Percentiles rank a stretch among this genome's conserved stretches.
Evolutionary conservation across 2,888 invertebrate species (phyloP).

Genomic region (Unio delphinus): DNA sequence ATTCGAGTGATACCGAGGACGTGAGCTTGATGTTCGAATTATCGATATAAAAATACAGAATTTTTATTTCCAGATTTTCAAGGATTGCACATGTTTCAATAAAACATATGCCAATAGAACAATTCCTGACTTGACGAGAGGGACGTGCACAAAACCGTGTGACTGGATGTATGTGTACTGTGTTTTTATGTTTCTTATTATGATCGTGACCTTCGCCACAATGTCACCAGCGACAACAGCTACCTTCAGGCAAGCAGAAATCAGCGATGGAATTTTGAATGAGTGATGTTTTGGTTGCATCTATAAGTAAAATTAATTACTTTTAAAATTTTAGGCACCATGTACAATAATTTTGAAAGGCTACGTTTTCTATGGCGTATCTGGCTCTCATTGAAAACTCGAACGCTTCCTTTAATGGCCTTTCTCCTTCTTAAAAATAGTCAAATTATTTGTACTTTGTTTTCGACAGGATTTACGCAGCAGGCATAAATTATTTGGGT

Average conservation of each 20-base stretch:
- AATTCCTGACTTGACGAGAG: constrained; percentile 9
- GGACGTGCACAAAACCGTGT: constrained; percentile 38
- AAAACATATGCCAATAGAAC: background rate
- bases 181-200: constrained; percentile 32
- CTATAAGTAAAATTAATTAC: too few species aligned
- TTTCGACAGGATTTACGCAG: too few species aligned
- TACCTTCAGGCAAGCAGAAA: constrained; percentile 34
- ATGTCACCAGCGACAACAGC: constrained; percentile 43
- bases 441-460: background rate
- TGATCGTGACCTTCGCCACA: constrained; percentile 45
- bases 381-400: too few species aligned
- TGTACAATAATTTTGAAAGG: too few species aligned
- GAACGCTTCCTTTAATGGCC: background rate
- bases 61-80: constrained; percentile 1
- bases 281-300: too few species aligned
- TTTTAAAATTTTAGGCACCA: too few species aligned
- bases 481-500: too few species aligned
- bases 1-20: background rate
- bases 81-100: too few species aligned
- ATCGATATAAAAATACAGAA: background rate
- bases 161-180: constrained; percentile 39
- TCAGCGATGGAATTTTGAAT: background rate
- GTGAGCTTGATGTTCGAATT: background rate
- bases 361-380: too few species aligned
- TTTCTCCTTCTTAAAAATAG: background rate